Conservation (phyloP, 2,888 invertebrate species). For the Dioctria rufipes region DNA sequence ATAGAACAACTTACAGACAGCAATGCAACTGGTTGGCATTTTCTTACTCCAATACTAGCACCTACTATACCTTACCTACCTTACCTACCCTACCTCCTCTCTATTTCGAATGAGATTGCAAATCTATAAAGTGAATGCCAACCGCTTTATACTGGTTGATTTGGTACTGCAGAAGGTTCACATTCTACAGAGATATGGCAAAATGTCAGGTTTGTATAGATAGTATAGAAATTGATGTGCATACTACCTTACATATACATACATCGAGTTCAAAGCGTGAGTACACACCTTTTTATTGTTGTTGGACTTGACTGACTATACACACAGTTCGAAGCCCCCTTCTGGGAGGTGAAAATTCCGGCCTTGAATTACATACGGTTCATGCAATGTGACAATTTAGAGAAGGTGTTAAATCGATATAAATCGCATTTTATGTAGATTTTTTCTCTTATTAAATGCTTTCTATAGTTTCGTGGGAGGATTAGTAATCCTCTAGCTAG, state of each 20-base stretch:
- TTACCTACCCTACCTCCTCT: too few species aligned
- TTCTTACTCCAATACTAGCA: background rate
- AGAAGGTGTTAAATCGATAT: constrained; percentile 23
- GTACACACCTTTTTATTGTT: constrained; percentile 1
- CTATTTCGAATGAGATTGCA: background rate
- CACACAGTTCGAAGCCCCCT: background rate
- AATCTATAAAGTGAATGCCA: constrained; percentile 35
- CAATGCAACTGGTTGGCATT: constrained; percentile 6
- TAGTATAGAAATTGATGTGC: constrained; percentile 5
- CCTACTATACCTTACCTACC: too few species aligned
- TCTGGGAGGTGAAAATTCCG: constrained; percentile 24
- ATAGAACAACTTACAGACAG: background rate
- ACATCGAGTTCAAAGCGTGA: background rate
- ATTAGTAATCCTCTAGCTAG: background rate
- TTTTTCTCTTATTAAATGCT: too few species aligned
- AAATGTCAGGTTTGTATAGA: constrained; percentile 41
- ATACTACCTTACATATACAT: too few species aligned
- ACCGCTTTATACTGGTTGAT: background rate
- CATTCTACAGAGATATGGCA: constrained; percentile 23
- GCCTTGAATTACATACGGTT: constrained; percentile 21
- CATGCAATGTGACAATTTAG: constrained; percentile 18
- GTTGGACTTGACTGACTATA: background rate
- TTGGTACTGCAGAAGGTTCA: constrained; percentile 26
- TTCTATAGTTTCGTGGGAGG: background rate
- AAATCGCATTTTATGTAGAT: background rate